A percentile compares a stretch with the other conserved stretches of the same genome.
Evolutionary conservation across 2,113 vertebrate species (phyloP).

Genomic region (Coptodon rendalli): DNA sequence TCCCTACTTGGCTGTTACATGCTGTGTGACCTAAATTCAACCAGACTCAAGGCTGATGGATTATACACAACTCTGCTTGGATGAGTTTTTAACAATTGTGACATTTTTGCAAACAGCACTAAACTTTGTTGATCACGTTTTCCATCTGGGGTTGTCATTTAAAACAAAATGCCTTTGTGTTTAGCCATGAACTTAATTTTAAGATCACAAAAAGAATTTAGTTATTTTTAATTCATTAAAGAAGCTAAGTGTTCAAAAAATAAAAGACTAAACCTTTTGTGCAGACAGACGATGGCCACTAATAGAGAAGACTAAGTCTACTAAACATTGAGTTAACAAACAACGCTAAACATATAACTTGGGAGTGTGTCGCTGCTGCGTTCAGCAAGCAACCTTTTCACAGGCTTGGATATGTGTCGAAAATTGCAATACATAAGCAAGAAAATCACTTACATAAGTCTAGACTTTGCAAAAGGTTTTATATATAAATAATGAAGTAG

Average conservation of each 20-base stretch:
- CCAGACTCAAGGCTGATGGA: slow-evolving; percentile 2
- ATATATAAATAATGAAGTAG: neutral
- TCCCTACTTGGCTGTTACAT: slow-evolving; percentile 9
- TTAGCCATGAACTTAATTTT: neutral
- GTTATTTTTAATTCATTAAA: neutral
- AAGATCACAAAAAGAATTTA: neutral
- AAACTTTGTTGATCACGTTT: neutral
- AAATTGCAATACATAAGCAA: neutral
- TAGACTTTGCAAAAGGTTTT: neutral
- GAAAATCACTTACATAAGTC: neutral
- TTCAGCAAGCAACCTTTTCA: neutral
- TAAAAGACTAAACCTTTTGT: neutral
- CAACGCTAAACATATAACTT: neutral
- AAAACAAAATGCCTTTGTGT: neutral
- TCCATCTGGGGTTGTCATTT: neutral
- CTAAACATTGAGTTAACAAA: neutral
- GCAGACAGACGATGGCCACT: rapidly evolving
- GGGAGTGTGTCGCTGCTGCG: neutral
- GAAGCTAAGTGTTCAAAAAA: neutral
- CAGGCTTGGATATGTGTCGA: neutral
- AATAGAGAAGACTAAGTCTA: neutral
- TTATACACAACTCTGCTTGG: neutral
- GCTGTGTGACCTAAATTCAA: slow-evolving; percentile 24
- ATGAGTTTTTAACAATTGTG: neutral
- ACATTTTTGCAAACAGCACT: neutral